phyloP scores from a whole-genome alignment of 2,888 invertebrate genomes.

The Tetragonisca angustula region DNA sequence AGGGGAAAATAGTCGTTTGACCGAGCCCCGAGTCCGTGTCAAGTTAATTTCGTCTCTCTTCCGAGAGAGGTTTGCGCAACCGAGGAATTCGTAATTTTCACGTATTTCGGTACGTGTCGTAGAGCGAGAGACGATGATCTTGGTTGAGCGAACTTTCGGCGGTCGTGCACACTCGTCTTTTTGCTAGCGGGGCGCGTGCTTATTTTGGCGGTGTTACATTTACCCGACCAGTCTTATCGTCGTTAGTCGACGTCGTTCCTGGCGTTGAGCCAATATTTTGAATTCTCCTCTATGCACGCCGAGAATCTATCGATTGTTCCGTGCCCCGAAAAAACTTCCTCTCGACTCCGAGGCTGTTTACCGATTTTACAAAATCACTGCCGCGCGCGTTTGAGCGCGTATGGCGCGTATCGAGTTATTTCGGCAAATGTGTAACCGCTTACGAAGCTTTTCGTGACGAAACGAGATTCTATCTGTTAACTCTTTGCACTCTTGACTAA shows the following conservation, averaged over 20 bases:
- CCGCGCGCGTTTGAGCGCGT: background rate
- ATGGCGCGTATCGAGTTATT: background rate
- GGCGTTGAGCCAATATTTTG: constrained; percentile 68
- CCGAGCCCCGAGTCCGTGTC: no score
- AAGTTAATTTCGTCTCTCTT: no score
- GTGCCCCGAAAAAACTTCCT: background rate
- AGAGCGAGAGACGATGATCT: background rate
- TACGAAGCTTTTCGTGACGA: no score
- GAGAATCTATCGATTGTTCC: constrained; percentile 54
- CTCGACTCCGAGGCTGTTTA: constrained; percentile 21
- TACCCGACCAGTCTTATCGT: constrained; percentile 37
- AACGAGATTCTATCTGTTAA: background rate
- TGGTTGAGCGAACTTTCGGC: constrained; percentile 20
- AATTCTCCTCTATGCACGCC: constrained; percentile 52
- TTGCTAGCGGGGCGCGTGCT: constrained; percentile 44
- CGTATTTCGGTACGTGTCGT: no score
- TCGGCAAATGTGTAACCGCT: background rate
- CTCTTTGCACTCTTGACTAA: no score
- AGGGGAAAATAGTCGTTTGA: no score
- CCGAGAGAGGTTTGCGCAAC: no score
- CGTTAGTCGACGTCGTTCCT: constrained; percentile 48
- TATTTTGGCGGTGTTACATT: constrained; percentile 66
- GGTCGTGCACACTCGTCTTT: constrained; percentile 28
- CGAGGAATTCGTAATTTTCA: no score
- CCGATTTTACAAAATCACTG: constrained; percentile 34